Evolutionary conservation across 2,797 vertebrate species (phyloP).

Genomic region (Coracias cyanogaster): DNA sequence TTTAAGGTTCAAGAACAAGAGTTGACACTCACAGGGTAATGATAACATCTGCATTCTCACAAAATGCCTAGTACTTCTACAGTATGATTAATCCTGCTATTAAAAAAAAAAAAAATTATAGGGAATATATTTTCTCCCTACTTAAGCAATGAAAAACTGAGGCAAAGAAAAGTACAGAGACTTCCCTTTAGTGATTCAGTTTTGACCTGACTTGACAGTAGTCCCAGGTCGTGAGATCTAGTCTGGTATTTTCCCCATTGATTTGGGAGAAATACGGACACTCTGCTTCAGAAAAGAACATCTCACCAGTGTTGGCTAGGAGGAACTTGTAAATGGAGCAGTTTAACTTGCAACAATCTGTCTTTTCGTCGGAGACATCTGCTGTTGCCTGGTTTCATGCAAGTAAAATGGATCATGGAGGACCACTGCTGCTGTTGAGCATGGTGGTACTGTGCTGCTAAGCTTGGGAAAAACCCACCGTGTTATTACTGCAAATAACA

Average conservation of each 20-base stretch:
- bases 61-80: neutral
- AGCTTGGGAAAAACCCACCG: accelerated
- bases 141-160: neutral
- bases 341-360: neutral
- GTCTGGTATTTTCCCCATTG: neutral
- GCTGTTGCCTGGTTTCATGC: neutral
- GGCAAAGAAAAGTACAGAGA: neutral
- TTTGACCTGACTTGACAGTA: neutral
- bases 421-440: accelerated
- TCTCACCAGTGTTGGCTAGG: neutral
- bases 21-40: neutral
- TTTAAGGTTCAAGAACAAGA: neutral
- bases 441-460: neutral
- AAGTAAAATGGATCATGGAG: accelerated
- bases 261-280: neutral
- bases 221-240: neutral
- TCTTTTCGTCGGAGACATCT: neutral
- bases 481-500: neutral
- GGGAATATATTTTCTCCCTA: neutral
- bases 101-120: neutral
- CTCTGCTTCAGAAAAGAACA: neutral
- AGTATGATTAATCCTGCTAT: neutral
- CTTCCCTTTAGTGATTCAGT: neutral
- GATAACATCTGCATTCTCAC: neutral
- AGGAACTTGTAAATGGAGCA: neutral